Conservation (phyloP, 2,113 vertebrate species). For the Alligator sinensis region DNA sequence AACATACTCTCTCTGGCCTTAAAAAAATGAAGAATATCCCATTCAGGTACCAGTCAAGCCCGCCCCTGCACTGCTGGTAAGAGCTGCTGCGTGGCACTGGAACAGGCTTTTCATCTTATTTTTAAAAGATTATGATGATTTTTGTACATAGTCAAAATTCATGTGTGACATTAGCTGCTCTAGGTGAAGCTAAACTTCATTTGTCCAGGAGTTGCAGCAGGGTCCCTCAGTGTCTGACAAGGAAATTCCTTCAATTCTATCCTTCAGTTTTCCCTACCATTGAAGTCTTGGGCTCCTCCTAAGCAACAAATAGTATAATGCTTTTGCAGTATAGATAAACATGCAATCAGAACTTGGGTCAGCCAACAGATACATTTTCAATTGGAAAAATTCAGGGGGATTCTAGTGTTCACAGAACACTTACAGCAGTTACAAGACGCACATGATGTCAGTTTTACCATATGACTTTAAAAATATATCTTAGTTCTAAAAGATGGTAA, state of each 20-base stretch:
- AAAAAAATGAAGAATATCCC: rapidly evolving
- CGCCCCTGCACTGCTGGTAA: not conserved
- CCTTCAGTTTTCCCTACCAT: not conserved
- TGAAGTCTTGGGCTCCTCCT: not conserved
- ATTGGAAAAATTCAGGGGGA: not conserved
- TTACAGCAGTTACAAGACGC: not conserved
- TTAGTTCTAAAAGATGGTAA: not conserved
- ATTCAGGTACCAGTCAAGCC: rapidly evolving
- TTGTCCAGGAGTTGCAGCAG: not conserved
- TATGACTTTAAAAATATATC: not conserved
- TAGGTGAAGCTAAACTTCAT: not conserved
- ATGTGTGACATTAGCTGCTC: not conserved
- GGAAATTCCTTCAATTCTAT: not conserved
- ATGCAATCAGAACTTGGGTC: not conserved
- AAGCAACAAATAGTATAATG: not conserved
- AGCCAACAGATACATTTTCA: not conserved
- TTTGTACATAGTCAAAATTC: not conserved
- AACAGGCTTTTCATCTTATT: not conserved
- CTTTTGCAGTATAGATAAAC: not conserved
- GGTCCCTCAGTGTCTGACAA: not conserved
- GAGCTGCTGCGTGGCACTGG: not conserved
- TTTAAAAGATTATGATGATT: not conserved
- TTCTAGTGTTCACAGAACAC: not conserved
- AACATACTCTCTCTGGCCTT: not conserved
- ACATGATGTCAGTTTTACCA: not conserved